Conservation (phyloP, 2,113 vertebrate genomes). For the Ptyas mucosa region DNA sequence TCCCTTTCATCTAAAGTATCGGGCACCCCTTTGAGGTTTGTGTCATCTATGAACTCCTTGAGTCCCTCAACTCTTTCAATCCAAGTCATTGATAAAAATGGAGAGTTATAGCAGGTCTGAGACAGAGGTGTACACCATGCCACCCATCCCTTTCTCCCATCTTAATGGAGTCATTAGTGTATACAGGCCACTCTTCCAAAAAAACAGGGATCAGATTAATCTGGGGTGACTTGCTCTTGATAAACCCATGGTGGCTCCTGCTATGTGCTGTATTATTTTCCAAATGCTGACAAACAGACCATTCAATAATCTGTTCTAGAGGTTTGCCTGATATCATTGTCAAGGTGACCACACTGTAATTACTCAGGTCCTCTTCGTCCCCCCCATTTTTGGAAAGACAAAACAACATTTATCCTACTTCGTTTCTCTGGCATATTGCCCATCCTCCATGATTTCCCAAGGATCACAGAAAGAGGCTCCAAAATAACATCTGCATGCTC, state of each 20-base stretch:
- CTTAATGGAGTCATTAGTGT: background rate
- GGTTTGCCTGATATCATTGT: background rate
- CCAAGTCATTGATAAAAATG: background rate
- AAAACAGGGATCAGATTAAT: background rate
- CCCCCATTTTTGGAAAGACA: background rate
- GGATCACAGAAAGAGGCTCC: background rate
- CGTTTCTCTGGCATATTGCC: background rate
- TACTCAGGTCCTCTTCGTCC: background rate
- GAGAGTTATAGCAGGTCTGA: background rate
- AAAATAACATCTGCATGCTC: background rate
- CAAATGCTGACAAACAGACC: background rate
- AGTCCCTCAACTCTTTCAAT: background rate
- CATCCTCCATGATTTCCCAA: background rate
- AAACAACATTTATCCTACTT: background rate
- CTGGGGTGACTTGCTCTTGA: background rate
- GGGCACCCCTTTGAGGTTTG: background rate
- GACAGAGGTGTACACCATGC: background rate
- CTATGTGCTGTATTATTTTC: background rate
- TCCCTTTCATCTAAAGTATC: background rate
- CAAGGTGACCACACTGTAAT: background rate
- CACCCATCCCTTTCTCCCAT: background rate
- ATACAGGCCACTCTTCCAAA: background rate
- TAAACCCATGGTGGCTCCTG: background rate
- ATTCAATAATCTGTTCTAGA: background rate
- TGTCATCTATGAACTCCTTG: background rate